These are phyloP conservation scores for Steinernema feltiae DNA, from an alignment of 1,140 invertebrate species.

Conservation along the genomic window DNA sequence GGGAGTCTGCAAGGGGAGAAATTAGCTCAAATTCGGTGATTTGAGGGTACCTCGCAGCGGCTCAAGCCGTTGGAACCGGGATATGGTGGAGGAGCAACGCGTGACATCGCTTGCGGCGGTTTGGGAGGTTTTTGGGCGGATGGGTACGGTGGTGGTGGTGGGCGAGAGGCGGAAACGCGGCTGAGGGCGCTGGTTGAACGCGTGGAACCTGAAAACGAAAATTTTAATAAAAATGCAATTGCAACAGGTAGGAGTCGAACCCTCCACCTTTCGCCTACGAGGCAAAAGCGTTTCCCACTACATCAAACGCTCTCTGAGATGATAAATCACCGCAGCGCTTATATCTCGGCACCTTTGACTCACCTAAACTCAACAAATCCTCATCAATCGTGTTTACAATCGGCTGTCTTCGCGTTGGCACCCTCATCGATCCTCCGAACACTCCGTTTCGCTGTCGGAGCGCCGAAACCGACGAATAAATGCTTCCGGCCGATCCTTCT, in stretches of 20 bases:
- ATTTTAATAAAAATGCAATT: not conserved
- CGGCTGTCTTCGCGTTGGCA: not conserved
- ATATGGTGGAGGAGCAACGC: not conserved
- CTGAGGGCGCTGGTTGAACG: not conserved
- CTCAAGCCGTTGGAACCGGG: not conserved
- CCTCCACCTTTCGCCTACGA: too few relatives aligned
- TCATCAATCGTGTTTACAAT: conserved; percentile 1
- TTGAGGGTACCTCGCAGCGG: not conserved
- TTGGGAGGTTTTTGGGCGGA: not conserved
- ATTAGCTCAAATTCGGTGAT: not conserved
- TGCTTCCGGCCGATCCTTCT: not conserved
- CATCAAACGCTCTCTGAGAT: too few relatives aligned
- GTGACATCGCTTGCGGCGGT: not conserved
- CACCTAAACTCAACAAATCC: not conserved
- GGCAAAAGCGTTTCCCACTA: too few relatives aligned
- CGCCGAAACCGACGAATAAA: not conserved
- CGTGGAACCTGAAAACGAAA: not conserved
- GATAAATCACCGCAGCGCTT: not conserved
- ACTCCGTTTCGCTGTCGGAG: not conserved
- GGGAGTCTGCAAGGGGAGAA: not conserved
- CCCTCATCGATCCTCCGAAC: conserved; percentile 3
- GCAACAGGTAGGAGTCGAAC: too few relatives aligned
- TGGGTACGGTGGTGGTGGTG: not conserved
- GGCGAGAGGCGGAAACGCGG: not conserved
- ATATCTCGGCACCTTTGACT: too few relatives aligned